Conservation (phyloP, 2,113 vertebrate species). For the Sorex araneus region DNA sequence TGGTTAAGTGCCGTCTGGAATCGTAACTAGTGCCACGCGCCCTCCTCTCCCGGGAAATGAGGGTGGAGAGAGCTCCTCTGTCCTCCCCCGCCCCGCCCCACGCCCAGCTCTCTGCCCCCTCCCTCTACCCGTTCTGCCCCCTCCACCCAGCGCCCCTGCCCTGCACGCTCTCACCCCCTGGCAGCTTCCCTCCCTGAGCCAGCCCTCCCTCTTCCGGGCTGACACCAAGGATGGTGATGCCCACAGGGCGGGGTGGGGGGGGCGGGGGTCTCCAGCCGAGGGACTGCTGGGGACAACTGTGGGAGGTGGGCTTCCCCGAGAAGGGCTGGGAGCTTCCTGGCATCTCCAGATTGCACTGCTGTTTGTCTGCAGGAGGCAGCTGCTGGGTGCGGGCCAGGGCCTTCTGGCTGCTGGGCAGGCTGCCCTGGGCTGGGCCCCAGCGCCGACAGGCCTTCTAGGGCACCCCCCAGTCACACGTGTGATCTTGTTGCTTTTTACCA, state of each 20-base stretch:
- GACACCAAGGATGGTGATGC: background rate
- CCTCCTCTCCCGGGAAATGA: background rate
- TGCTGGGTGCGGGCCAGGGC: background rate
- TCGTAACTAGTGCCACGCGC: background rate
- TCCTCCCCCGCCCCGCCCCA: too few relatives aligned
- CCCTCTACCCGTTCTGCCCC: too few relatives aligned
- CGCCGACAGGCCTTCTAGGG: background rate
- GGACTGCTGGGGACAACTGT: background rate
- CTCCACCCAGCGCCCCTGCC: too few relatives aligned
- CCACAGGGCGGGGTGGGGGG: background rate
- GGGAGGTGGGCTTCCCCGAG: background rate
- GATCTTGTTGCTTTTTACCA: background rate
- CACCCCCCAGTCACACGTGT: too few relatives aligned
- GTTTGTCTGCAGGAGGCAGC: background rate
- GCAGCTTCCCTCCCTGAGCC: too few relatives aligned
- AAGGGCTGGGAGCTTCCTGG: background rate
- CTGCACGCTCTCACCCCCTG: background rate
- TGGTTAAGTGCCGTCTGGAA: constrained; percentile 29
- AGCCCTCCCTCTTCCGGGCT: too few relatives aligned
- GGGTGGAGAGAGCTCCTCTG: background rate
- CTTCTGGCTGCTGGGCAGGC: background rate
- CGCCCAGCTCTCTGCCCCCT: too few relatives aligned
- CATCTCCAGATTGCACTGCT: background rate
- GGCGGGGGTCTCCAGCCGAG: background rate
- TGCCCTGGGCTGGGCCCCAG: background rate